Percentiles rank a stretch among this genome's conserved stretches.
phyloP scores from a whole-genome alignment of 2,797 vertebrate species.

The Melanogrammus aeglefinus region DNA sequence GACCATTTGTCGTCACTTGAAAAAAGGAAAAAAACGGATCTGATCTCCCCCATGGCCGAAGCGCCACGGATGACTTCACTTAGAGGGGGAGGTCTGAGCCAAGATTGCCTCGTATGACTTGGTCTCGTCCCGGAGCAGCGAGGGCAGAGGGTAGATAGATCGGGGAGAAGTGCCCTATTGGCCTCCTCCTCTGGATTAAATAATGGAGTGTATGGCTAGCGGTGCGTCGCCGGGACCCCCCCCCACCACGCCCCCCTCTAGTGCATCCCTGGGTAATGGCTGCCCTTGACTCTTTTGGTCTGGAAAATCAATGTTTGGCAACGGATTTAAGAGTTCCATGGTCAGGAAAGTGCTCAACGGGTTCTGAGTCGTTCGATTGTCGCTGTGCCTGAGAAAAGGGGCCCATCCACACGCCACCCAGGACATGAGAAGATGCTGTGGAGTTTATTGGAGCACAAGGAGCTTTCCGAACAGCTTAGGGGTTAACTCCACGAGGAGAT shows the following conservation, averaged over 20 bases:
- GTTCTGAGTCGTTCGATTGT: not conserved
- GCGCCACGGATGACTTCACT: slow-evolving; percentile 38
- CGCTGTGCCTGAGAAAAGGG: not conserved
- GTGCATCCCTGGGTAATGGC: slow-evolving; percentile 26
- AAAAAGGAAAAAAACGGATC: slow-evolving; percentile 5
- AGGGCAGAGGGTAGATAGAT: slow-evolving; percentile 38
- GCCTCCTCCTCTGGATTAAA: slow-evolving; percentile 50
- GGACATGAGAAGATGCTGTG: not conserved
- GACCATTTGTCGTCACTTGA: slow-evolving; percentile 9
- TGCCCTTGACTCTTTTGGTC: slow-evolving; percentile 38
- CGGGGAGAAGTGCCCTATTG: slow-evolving; percentile 31
- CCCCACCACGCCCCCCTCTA: slow-evolving; percentile 19
- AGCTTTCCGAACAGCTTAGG: not conserved
- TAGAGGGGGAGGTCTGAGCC: slow-evolving; percentile 21
- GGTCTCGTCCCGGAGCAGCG: not conserved
- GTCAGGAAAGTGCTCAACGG: slow-evolving; percentile 40
- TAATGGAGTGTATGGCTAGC: slow-evolving; percentile 45
- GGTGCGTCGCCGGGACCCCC: slow-evolving; percentile 22
- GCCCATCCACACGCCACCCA: not conserved
- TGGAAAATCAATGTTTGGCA: slow-evolving; percentile 60
- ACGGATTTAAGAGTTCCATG: slow-evolving; percentile 34
- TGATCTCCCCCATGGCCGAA: slow-evolving; percentile 11
- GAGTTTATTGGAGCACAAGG: not conserved
- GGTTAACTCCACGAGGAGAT: too few species aligned
- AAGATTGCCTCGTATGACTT: slow-evolving; percentile 21